phyloP scores from a whole-genome alignment of 2,888 invertebrate species.

The Odontocolon sp. region DNA sequence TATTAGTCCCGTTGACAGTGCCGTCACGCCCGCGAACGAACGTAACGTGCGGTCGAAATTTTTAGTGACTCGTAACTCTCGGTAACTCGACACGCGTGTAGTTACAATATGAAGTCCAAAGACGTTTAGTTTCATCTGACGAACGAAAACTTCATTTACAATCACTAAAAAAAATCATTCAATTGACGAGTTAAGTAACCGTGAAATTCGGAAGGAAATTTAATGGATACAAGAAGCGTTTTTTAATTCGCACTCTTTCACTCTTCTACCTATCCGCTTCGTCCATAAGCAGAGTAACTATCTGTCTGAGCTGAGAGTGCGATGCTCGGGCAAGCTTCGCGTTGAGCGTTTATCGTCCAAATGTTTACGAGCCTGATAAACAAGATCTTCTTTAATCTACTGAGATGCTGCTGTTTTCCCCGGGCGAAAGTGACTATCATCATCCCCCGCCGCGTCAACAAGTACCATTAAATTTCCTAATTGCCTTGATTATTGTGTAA shows the following conservation, averaged over 20 bases:
- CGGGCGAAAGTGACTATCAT: constrained; percentile 43
- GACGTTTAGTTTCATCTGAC: background rate
- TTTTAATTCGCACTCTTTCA: constrained; percentile 17
- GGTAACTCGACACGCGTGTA: constrained; percentile 69
- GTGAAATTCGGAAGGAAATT: background rate
- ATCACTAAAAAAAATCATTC: background rate
- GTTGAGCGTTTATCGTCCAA: constrained; percentile 73
- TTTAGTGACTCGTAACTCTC: constrained; percentile 64
- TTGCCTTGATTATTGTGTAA: constrained; percentile 20
- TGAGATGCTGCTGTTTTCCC: constrained; percentile 61
- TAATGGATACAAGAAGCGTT: background rate
- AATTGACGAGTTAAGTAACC: background rate
- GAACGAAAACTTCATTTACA: constrained; percentile 16
- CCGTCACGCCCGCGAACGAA: constrained; percentile 65
- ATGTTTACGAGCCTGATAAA: constrained; percentile 75
- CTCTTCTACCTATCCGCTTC: background rate
- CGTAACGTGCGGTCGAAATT: constrained; percentile 32
- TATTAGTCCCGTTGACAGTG: constrained; percentile 72
- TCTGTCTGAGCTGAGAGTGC: constrained; percentile 58
- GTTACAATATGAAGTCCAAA: constrained; percentile 45
- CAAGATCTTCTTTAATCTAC: constrained; percentile 73
- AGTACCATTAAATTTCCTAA: constrained; percentile 36
- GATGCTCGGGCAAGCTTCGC: constrained; percentile 62
- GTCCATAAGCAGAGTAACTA: constrained; percentile 13
- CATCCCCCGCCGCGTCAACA: constrained; percentile 28